Evolutionary conservation across 2,888 invertebrate genomes (phyloP).

Genomic region (Dioctria linearis): DNA sequence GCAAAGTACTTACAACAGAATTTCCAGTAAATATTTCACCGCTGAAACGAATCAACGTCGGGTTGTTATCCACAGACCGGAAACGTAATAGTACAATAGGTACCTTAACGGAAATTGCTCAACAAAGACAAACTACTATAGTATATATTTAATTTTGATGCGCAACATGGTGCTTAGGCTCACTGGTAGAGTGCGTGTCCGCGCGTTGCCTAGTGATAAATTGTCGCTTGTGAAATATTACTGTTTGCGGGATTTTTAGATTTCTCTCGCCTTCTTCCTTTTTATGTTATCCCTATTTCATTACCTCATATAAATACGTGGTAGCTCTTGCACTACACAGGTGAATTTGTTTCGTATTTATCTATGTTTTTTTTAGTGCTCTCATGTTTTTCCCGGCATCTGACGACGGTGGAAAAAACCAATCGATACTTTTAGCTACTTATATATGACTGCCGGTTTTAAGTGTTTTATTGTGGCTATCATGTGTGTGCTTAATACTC

Average conservation of each 20-base stretch:
- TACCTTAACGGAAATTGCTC: background rate
- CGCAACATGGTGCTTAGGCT: background rate
- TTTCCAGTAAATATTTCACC: constrained; percentile 32
- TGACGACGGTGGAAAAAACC: background rate
- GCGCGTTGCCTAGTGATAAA: constrained; percentile 27
- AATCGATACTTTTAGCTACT: constrained; percentile 6
- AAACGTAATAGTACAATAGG: background rate
- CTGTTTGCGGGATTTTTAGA: constrained; percentile 22
- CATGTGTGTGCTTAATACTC: no score
- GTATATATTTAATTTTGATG: background rate
- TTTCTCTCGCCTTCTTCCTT: background rate
- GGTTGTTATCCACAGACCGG: background rate
- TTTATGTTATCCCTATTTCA: constrained; percentile 12
- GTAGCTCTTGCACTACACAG: constrained; percentile 9
- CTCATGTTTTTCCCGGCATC: background rate
- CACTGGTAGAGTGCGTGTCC: constrained; percentile 21
- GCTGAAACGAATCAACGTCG: background rate
- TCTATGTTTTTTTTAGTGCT: constrained; percentile 2
- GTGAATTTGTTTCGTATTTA: constrained; percentile 22
- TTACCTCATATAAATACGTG: background rate
- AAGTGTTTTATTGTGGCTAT: background rate
- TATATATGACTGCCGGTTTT: background rate
- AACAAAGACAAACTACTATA: background rate
- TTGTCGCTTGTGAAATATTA: constrained; percentile 6
- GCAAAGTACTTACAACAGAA: background rate